These are phyloP conservation scores for Bathynomus jamesi DNA, from an alignment of 1,140 invertebrate species.

Conservation along the genomic window DNA sequence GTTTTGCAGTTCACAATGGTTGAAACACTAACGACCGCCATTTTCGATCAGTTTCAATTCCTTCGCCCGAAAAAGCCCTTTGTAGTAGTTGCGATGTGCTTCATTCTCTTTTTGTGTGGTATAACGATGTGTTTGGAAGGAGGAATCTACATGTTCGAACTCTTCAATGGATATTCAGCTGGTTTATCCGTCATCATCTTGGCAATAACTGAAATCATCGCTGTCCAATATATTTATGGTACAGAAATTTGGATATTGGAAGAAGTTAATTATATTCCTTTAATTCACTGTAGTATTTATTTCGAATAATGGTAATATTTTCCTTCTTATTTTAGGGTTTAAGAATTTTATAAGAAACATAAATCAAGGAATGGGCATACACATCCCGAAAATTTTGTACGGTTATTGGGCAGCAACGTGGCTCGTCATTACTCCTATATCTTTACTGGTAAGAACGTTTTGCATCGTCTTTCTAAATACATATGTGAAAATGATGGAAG, in stretches of 20 bases:
- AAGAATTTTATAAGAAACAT: conserved; percentile 45
- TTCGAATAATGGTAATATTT: background rate
- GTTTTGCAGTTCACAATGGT: conserved; percentile 59
- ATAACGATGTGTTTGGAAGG: conserved; percentile 16
- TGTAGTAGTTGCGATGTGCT: conserved; percentile 5
- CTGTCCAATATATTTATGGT: conserved; percentile 29
- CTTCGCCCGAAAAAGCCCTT: conserved; percentile 6
- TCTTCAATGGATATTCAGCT: conserved; percentile 25
- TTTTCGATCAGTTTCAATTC: conserved; percentile 51
- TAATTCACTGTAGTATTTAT: background rate
- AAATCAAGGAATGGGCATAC: conserved; percentile 45
- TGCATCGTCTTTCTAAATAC: no score
- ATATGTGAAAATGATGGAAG: no score
- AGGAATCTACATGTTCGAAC: conserved; percentile 16
- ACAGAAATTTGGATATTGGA: background rate
- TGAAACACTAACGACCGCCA: conserved; percentile 71
- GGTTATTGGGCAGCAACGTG: conserved; percentile 47
- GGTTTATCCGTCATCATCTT: conserved; percentile 26
- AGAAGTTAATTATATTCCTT: background rate
- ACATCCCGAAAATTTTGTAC: conserved; percentile 41
- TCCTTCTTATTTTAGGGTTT: conserved; percentile 40
- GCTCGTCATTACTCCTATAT: conserved; percentile 43
- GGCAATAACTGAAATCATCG: conserved; percentile 18
- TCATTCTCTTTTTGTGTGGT: conserved; percentile 15
- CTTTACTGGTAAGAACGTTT: conserved; percentile 39